Evolutionary conservation across 2,113 vertebrate genomes (phyloP), one percentile per base, ranked within the genome.

Genomic region (Alosa alosa): DNA sequence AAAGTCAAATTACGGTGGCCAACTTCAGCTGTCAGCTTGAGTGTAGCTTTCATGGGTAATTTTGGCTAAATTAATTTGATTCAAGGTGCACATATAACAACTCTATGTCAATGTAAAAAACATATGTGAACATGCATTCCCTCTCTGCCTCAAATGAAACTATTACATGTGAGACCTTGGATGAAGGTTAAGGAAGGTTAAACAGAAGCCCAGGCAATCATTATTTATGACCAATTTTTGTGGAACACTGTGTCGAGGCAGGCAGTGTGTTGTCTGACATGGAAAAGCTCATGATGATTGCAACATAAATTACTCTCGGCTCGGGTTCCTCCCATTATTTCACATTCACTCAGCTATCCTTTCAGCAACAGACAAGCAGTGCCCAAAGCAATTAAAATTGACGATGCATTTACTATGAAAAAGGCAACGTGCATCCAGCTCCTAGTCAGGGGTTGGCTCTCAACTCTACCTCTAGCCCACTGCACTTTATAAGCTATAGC

Each of bases 371-470:
- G 25, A 68, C 1, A 10, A 31, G 64, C 9, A 68, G 10, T 68
- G 64, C n/a, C 64, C 64, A 68, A 31, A 68, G 64, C 72, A 78
- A 78, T 78, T 36, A 36, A 78, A 78, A 78, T 36, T 78, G 72
- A 78, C 2, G 25, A 78, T 78, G 72, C 31, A 39, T 36, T 36
- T 78, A 78, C 31, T 17, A 78, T 11, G 2, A 10, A 78, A 39
- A 78, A 39, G 72, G 31, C 72, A 36, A 78, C 31, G 64, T 64
- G 57, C 57, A 64, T 31, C n/a, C 64, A 31, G 64, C 7, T 68
- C 10, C 10, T 36, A 72, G 72, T 78, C 31, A 15, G 64, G 4
- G n/a, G n/a, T 7, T 68, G 64, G 7, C 64, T 31, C 64, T 31
- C 18, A 22, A 60, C 18, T 60, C 6, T 60, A 20, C 55, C 55